These are phyloP conservation scores for Platycheirus albimanus DNA, from an alignment of 2,888 invertebrate genomes.

Conservation along the genomic window DNA sequence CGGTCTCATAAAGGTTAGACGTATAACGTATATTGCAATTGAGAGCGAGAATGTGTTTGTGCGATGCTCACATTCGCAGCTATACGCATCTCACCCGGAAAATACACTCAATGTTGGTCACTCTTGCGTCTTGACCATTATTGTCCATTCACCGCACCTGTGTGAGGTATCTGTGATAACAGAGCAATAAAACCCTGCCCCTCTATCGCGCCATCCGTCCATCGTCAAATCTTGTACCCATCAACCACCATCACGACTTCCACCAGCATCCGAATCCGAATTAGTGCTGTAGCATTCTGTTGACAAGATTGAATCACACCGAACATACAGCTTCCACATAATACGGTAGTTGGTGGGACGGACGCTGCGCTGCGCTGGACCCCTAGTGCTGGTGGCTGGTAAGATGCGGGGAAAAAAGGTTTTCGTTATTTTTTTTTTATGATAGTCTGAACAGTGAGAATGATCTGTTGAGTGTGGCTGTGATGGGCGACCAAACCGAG, in stretches of 20 bases:
- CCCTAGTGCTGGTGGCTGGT: conserved; percentile 14
- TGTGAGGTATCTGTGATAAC: conserved; percentile 72
- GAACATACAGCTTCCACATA: conserved; percentile 73
- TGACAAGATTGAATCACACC: conserved; percentile 74
- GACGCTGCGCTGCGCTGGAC: conserved; percentile 8
- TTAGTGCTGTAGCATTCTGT: conserved; percentile 66
- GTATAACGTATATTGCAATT: background rate
- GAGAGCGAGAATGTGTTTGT: conserved; percentile 4
- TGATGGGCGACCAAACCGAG: conserved; percentile 77
- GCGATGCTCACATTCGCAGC: conserved; percentile 56
- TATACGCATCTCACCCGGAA: conserved; percentile 55
- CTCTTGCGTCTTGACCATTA: conserved; percentile 39
- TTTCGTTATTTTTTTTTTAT: conserved; percentile 48
- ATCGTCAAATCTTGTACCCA: conserved; percentile 27
- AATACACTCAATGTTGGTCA: conserved; percentile 33
- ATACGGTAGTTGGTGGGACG: conserved; percentile 62
- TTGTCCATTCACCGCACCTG: conserved; percentile 71
- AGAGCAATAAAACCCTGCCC: conserved; percentile 65
- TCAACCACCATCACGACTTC: conserved; percentile 47
- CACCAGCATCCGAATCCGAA: conserved; percentile 64
- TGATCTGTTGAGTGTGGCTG: conserved; percentile 71
- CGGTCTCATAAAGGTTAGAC: background rate
- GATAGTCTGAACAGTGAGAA: conserved; percentile 66
- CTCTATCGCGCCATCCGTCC: background rate
- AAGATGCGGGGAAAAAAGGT: conserved; percentile 30